phyloP scores from a whole-genome alignment of 1,140 invertebrate genomes.

The Drosophila nannoptera region DNA sequence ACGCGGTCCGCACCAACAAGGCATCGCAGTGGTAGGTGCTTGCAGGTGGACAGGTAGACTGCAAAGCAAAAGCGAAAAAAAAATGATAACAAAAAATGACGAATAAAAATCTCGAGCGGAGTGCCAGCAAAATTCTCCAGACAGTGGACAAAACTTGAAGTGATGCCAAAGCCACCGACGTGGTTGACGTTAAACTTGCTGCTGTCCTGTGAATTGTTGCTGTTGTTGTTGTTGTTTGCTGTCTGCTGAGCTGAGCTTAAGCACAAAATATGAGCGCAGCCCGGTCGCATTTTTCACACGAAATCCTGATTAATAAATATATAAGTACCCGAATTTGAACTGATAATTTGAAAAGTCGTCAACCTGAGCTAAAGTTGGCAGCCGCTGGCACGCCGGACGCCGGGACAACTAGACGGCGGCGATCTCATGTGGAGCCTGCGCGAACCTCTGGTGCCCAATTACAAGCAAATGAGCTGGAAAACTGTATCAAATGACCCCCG shows the following conservation, averaged over 20 bases:
- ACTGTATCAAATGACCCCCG: conserved; percentile 75
- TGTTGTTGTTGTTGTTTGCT: conserved; percentile 44
- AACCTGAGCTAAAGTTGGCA: conserved; percentile 60
- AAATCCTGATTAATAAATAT: conserved; percentile 76
- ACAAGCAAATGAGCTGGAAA: conserved; percentile 78
- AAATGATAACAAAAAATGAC: conserved; percentile 18
- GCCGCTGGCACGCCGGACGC: conserved; percentile 3
- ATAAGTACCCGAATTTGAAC: conserved; percentile 67
- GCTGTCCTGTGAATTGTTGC: conserved; percentile 22
- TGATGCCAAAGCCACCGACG: conserved; percentile 76
- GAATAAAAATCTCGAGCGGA: conserved; percentile 29
- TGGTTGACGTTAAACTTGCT: conserved; percentile 69
- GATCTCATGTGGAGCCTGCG: conserved; percentile 59
- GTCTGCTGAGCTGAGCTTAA: conserved; percentile 58
- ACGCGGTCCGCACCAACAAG: conserved; percentile 39
- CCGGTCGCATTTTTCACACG: conserved; percentile 70
- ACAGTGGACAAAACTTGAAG: conserved; percentile 52
- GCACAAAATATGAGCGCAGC: conserved; percentile 47
- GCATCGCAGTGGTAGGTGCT: neutral
- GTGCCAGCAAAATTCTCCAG: conserved; percentile 23
- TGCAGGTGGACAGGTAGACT: conserved; percentile 54
- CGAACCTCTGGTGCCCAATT: conserved; percentile 68
- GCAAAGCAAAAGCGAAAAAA: conserved; percentile 10
- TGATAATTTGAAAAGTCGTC: conserved; percentile 78
- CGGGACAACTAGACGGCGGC: conserved; percentile 2